Evolutionary conservation across 2,797 vertebrate species (phyloP), one percentile per base, ranked within the genome.

Genomic region (Nannoperca australis): DNA sequence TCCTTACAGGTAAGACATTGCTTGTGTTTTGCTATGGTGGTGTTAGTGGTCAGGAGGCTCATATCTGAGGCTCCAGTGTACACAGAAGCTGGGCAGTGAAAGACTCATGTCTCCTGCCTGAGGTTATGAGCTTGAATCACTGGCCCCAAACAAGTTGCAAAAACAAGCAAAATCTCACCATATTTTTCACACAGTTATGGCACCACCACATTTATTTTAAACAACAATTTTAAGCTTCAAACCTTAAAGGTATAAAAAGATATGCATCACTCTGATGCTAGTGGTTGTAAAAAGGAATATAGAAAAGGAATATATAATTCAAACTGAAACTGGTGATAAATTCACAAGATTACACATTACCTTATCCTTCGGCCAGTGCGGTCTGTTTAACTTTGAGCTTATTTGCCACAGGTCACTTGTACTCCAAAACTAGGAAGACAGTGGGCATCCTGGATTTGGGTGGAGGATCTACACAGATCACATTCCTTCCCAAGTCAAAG

Each of bases 401-500:
- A n/a, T 84, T 83, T 74, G 11, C 69, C 89, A 58, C 78, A 99
- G 98, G 98, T 87, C 97, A 97, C 89, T 91, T 99, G 86, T 97
- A 97, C 88, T 95, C 96, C 83, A 96, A 94, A 82, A 96, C 95
- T 49, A 95, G 77, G 83, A 95, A 85, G 86, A 99, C 97, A 22
- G 94, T 98, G 76, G 98, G 98, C n/a, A 99, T 95, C 87, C 93
- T 99, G 94, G 98, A 99, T 92, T 89, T 99, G 88, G 98, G 98
- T 68, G 98, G 98, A 83, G 98, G 97, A 84, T 99, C 98, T 61
- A 99, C 98, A 44, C 98, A 99, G 89, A 99, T 99, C 92, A 99
- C 98, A 0, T 99, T 99, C 85, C 96, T 99, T 83, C 98, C 98
- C 1, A 96, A 93, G 72, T 96, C 96, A 85, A 96, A 96, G 97